A percentile compares a stretch with the other conserved stretches of the same genome.
Conservation (phyloP, 2,113 vertebrate genomes). For the Bos taurus region DNA sequence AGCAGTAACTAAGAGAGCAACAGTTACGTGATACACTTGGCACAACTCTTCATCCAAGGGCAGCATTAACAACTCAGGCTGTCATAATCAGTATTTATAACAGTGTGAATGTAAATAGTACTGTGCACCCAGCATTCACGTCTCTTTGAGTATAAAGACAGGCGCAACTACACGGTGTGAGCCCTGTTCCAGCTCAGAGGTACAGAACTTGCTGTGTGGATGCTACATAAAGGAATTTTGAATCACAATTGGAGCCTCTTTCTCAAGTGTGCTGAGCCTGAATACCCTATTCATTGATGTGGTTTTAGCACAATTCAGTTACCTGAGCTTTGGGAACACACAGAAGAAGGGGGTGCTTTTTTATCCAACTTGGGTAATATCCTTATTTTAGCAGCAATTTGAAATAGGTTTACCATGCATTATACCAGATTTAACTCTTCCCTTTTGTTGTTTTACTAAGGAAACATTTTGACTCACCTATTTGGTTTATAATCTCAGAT, state of each 20-base stretch:
- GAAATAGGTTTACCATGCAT: slow-evolving; percentile 30
- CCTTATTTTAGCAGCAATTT: slow-evolving; percentile 24
- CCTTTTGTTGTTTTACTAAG: slow-evolving; percentile 49
- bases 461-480: slow-evolving; percentile 22
- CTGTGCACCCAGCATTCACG: not conserved
- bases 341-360: slow-evolving; percentile 23
- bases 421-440: slow-evolving; percentile 41
- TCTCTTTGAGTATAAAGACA: not conserved
- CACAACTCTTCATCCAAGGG: not conserved
- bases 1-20: not conserved
- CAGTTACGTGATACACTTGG: not conserved
- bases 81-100: not conserved
- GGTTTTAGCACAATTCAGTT: slow-evolving; percentile 37
- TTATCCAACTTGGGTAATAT: not conserved
- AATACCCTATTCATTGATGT: slow-evolving; percentile 20
- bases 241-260: not conserved
- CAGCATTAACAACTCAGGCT: not conserved
- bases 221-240: slow-evolving; percentile 28
- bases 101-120: not conserved
- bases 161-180: not conserved
- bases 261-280: slow-evolving; percentile 1
- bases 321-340: slow-evolving; percentile 19
- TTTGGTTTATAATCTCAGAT: slow-evolving; percentile 35
- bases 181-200: not conserved
- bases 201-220: slow-evolving; percentile 27